A percentile compares a stretch with the other conserved stretches of the same genome.
Evolutionary conservation across 1,140 invertebrate species (phyloP).

Genomic region (Heliconius melpomene): DNA sequence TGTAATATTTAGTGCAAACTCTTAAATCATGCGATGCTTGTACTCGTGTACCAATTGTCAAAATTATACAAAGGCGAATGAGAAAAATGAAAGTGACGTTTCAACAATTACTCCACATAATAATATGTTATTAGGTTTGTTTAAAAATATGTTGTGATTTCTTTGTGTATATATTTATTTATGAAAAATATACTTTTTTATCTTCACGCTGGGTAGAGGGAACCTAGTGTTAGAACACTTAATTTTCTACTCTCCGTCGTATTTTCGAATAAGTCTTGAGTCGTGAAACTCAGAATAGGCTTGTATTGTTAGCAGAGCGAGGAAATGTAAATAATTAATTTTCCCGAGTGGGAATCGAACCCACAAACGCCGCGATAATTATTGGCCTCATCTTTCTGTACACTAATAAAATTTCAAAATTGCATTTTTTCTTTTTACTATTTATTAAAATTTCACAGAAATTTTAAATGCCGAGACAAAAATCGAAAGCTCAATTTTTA

Average conservation of each 20-base stretch:
- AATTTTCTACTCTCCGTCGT: too few species aligned
- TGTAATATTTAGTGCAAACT: neutral
- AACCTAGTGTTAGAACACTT: too few species aligned
- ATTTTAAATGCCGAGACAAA: conserved; percentile 38
- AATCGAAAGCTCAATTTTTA: conserved; percentile 54
- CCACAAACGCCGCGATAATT: too few species aligned
- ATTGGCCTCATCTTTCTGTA: too few species aligned
- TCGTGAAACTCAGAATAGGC: too few species aligned
- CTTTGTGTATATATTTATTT: neutral
- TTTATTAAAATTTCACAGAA: conserved; percentile 23
- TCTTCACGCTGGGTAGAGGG: too few species aligned
- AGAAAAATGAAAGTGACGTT: conserved; percentile 8
- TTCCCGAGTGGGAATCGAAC: too few species aligned
- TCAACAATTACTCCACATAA: neutral
- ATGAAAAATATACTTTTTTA: too few species aligned
- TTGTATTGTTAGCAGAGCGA: too few species aligned
- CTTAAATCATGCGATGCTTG: neutral
- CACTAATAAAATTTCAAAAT: neutral
- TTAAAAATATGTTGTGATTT: neutral
- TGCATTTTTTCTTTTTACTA: neutral
- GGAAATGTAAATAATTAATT: too few species aligned
- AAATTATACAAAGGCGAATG: neutral
- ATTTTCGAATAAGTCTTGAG: too few species aligned
- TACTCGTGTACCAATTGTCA: neutral
- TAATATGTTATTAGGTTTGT: neutral